Evolutionary conservation across 2,797 vertebrate species (phyloP).

Genomic region (Gobionotothen gibberifrons): DNA sequence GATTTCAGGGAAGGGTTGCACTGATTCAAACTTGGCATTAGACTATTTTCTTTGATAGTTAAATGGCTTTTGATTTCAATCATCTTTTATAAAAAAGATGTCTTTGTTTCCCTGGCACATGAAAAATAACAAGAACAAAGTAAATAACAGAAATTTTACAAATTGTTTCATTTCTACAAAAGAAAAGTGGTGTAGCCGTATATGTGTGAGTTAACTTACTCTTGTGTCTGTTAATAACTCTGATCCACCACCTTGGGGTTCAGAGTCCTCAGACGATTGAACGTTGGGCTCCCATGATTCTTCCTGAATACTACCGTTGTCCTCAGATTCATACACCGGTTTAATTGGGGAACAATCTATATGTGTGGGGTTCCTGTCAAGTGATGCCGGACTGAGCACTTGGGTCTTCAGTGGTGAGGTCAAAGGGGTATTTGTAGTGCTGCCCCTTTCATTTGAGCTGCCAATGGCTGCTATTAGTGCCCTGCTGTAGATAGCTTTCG

Average conservation of each 20-base stretch:
- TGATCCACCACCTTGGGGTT: constrained; percentile 7
- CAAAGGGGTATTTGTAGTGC: background rate
- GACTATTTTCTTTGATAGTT: too few relatives aligned
- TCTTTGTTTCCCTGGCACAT: too few relatives aligned
- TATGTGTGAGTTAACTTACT: constrained; percentile 53
- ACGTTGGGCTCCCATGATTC: constrained; percentile 3
- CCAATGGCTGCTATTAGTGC: constrained; percentile 73
- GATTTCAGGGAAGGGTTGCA: background rate
- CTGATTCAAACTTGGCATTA: too few relatives aligned
- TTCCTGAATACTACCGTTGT: background rate
- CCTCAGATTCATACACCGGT: constrained; percentile 5
- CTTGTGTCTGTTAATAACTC: constrained; percentile 16
- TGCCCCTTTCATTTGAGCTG: constrained; percentile 18
- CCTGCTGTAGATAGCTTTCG: constrained; percentile 73
- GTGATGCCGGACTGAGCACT: background rate
- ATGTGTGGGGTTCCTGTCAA: background rate
- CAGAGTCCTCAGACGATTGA: constrained; percentile 32
- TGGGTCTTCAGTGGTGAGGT: constrained; percentile 22
- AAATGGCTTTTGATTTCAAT: too few relatives aligned
- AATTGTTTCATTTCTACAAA: too few relatives aligned
- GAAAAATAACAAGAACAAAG: too few relatives aligned
- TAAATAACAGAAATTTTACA: too few relatives aligned
- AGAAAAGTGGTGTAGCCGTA: too few relatives aligned
- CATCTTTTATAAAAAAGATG: too few relatives aligned
- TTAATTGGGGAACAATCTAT: constrained; percentile 21